A percentile compares a stretch with the other conserved stretches of the same genome.
These are phyloP conservation scores for Pseudococcus jackbeardsleyi DNA, from an alignment of 2,888 invertebrate genomes.

Conservation along the genomic window DNA sequence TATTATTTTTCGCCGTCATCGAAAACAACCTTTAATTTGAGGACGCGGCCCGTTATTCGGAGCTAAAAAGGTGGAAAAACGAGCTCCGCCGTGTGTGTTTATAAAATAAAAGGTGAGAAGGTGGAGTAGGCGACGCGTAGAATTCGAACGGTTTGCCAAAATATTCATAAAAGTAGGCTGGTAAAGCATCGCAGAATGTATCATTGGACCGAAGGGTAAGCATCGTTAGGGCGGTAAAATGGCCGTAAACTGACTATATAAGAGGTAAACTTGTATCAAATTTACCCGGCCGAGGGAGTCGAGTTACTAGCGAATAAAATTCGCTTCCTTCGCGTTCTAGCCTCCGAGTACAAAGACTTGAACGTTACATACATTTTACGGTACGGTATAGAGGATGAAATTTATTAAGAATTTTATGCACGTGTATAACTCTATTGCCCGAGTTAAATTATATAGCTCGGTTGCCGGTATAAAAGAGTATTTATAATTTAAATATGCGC, in stretches of 20 bases:
- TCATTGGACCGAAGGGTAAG: slow-evolving; percentile 4
- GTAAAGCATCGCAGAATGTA: neutral
- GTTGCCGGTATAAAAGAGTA: neutral
- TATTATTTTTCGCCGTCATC: neutral
- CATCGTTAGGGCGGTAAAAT: slow-evolving; percentile 41
- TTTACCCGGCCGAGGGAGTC: slow-evolving; percentile 18
- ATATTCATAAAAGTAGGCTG: slow-evolving; percentile 29
- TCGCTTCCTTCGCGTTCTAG: neutral
- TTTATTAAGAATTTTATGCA: slow-evolving; percentile 46
- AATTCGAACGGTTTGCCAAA: slow-evolving; percentile 35
- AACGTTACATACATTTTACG: slow-evolving; percentile 22
- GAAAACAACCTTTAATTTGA: slow-evolving; percentile 7
- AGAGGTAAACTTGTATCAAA: slow-evolving; percentile 39
- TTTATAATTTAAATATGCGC: slow-evolving; percentile 24
- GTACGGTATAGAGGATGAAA: neutral
- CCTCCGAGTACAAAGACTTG: neutral
- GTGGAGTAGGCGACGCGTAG: neutral
- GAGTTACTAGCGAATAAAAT: slow-evolving; percentile 38
- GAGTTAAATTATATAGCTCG: slow-evolving; percentile 18
- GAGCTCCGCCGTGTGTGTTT: neutral
- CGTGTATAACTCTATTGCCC: slow-evolving; percentile 35
- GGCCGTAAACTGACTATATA: slow-evolving; percentile 35
- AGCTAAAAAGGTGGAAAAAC: slow-evolving; percentile 34
- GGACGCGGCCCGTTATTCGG: neutral
- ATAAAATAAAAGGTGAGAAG: neutral